Evolutionary conservation across 2,113 vertebrate species (phyloP).

Genomic region (Polypterus bichir): DNA sequence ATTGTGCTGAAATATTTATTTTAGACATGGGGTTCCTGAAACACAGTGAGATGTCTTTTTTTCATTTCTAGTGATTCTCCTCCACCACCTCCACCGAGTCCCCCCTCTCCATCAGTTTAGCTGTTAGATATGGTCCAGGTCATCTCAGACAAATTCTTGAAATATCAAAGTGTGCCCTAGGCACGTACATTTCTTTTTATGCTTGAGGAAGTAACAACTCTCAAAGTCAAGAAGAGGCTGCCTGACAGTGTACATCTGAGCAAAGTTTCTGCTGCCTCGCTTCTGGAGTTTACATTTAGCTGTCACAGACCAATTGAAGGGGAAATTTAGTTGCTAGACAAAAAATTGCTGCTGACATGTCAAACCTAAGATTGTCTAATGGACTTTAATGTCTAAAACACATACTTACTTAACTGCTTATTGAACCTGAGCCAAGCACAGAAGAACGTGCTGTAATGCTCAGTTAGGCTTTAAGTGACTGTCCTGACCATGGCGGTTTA

Average conservation of each 20-base stretch:
- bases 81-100: no score
- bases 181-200: slow-evolving; percentile 46
- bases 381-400: slow-evolving; percentile 35
- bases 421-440: slow-evolving; percentile 12
- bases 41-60: no score
- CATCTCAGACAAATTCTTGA: slow-evolving; percentile 40
- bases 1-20: no score
- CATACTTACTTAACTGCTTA: slow-evolving; percentile 16
- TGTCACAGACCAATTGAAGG: slow-evolving; percentile 28
- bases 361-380: slow-evolving; percentile 30
- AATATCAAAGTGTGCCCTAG: slow-evolving; percentile 62
- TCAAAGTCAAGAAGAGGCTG: slow-evolving; percentile 23
- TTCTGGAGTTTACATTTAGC: slow-evolving; percentile 25
- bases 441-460: slow-evolving; percentile 7
- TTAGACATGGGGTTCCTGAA: no score
- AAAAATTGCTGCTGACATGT: slow-evolving; percentile 25
- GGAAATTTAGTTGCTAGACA: slow-evolving; percentile 41
- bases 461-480: neutral
- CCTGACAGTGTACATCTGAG: slow-evolving; percentile 16
- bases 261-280: slow-evolving; percentile 12
- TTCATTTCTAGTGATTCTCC: no score
- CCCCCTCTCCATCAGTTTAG: no score
- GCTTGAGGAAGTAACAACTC: slow-evolving; percentile 43
- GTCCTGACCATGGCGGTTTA: neutral
- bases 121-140: slow-evolving; percentile 54